Evolutionary conservation across 2,113 vertebrate species (phyloP), one percentile per base, ranked within the genome.

Genomic region (Lucifuga dentata): DNA sequence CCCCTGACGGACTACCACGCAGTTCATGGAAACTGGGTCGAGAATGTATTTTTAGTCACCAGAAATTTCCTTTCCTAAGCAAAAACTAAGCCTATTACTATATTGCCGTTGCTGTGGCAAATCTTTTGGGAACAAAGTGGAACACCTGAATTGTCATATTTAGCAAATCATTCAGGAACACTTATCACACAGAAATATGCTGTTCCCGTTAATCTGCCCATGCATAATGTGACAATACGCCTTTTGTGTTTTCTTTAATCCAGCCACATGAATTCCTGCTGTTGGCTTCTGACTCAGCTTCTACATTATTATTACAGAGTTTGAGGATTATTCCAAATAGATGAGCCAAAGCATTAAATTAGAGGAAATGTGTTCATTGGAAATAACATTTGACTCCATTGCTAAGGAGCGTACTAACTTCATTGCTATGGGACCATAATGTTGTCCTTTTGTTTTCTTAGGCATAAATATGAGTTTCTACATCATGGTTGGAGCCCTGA

Each of bases 391-490:
- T n/a, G n/a, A n/a, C n/a, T n/a, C n/a, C n/a, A n/a, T n/a, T n/a
- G n/a, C n/a, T n/a, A n/a, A n/a, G n/a, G n/a, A n/a, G n/a, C n/a
- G n/a, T n/a, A n/a, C n/a, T n/a, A 17, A 53, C 4, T 26, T 12
- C 1, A 51, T n/a, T 36, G 9, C 21, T 17, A 7, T 36, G 33
- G 8, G 8, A 44, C 33, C 15, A 51, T 45, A 15, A 46, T 5
- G 2, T 41, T 23, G 1, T 3, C 3, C 1, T 19, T 16, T 32
- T 29, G 2, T 5, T 13, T 46, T 44, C 82, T 36, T 56, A 98
- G 97, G 79, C 96, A 96, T 60, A 95, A 94, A 72, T 98, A 95
- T 0, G 95, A 97, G 84, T 97, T 98, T 78, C 90, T 98, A 51
- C 95, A 98, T 85, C 91, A 89, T 0, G 92, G 94, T 6, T 92